phyloP scores from a whole-genome alignment of 2,888 invertebrate species.

The Minunthozetes semirufus region DNA sequence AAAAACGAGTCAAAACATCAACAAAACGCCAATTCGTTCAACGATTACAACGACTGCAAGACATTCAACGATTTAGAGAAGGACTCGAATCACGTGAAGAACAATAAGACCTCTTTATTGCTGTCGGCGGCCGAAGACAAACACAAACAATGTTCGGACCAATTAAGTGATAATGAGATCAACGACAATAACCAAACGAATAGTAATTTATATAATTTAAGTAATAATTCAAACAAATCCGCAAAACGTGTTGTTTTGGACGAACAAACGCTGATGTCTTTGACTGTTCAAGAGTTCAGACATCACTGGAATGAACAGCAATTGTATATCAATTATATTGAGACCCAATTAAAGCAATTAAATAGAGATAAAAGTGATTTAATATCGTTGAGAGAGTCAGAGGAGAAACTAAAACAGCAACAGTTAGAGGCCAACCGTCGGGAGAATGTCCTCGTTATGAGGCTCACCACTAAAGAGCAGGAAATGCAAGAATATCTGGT shows the following conservation, averaged over 20 bases:
- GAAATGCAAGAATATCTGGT: constrained; percentile 94
- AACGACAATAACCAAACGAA: not conserved
- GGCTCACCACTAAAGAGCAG: constrained; percentile 90
- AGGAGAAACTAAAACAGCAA: constrained; percentile 71
- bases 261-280: constrained; percentile 17
- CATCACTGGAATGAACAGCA: constrained; percentile 63
- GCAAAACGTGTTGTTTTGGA: constrained; percentile 15
- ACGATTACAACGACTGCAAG: not conserved
- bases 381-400: constrained; percentile 48
- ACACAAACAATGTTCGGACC: not conserved
- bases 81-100: not conserved
- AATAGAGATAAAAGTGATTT: constrained; percentile 29
- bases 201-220: constrained; percentile 16
- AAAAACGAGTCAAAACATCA: not conserved
- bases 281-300: constrained; percentile 37
- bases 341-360: constrained; percentile 22
- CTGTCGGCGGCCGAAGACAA: not conserved
- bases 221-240: not conserved
- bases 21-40: constrained; percentile 1
- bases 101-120: not conserved
- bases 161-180: not conserved
- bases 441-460: constrained; percentile 83
- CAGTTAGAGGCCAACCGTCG: constrained; percentile 76
- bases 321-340: constrained; percentile 66
- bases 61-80: not conserved